Evolutionary conservation across 2,888 invertebrate genomes (phyloP).

Genomic region (Abscondita cerata): DNA sequence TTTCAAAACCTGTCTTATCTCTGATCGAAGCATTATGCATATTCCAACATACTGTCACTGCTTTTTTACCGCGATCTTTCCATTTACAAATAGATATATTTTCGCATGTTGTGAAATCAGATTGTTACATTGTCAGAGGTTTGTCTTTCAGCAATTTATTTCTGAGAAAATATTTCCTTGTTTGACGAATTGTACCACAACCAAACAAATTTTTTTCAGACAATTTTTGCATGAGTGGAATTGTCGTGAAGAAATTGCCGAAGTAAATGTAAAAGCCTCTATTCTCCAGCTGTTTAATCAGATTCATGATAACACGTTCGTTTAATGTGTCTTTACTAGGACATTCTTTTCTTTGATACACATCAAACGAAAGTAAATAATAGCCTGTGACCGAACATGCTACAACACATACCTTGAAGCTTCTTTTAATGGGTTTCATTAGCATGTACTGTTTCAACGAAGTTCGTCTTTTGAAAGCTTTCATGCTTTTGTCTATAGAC

Average conservation of each 20-base stretch:
- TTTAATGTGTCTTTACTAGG: not conserved
- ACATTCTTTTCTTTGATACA: not conserved
- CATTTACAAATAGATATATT: slow-evolving; percentile 43
- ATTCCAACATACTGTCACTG: not conserved
- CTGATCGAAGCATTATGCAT: not conserved
- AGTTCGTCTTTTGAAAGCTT: slow-evolving; percentile 17
- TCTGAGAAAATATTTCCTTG: slow-evolving; percentile 16
- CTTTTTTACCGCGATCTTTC: slow-evolving; percentile 42
- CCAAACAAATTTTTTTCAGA: slow-evolving; percentile 14
- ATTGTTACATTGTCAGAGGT: not conserved
- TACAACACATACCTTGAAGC: slow-evolving; percentile 15
- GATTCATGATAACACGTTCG: not conserved
- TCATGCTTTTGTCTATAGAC: slow-evolving; percentile 29
- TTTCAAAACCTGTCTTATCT: slow-evolving; percentile 30
- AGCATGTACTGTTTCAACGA: slow-evolving; percentile 10
- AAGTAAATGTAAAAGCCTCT: not conserved
- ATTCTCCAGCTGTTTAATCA: not conserved
- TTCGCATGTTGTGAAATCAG: slow-evolving; percentile 30
- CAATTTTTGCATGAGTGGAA: slow-evolving; percentile 40
- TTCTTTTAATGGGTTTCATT: slow-evolving; percentile 17
- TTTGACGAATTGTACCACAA: slow-evolving; percentile 2
- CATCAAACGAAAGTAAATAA: not conserved
- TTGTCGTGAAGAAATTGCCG: slow-evolving; percentile 37
- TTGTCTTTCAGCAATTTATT: not conserved
- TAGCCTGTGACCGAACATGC: slow-evolving; percentile 5